A percentile compares a stretch with the other conserved stretches of the same genome.
phyloP scores from a whole-genome alignment of 2,888 invertebrate genomes.

The Zonitis immaculata region DNA sequence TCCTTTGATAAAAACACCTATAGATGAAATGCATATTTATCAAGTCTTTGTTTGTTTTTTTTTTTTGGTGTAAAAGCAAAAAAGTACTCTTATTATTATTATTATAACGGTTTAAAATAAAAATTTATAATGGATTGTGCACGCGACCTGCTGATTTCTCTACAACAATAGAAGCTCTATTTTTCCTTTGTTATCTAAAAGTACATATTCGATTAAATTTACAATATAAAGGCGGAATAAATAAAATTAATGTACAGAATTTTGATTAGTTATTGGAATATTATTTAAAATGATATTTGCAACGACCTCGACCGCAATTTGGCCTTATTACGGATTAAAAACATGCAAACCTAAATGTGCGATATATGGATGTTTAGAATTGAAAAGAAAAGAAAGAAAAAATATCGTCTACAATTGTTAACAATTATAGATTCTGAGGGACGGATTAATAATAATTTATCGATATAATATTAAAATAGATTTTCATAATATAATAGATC shows the following conservation, averaged over 20 bases:
- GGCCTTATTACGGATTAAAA: conserved; percentile 26
- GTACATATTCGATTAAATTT: no score
- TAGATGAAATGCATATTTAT: conserved; percentile 23
- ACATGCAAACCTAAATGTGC: conserved; percentile 15
- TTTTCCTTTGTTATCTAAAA: conserved; percentile 1
- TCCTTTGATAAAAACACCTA: conserved; percentile 32
- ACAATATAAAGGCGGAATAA: no score
- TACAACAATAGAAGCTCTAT: conserved; percentile 16
- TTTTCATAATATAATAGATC: not conserved
- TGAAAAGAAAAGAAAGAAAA: no score
- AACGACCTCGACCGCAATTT: conserved; percentile 6
- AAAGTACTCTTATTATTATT: no score
- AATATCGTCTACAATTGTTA: no score
- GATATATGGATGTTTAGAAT: no score
- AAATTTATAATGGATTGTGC: conserved; percentile 24
- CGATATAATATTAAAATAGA: not conserved
- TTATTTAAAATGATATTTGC: not conserved
- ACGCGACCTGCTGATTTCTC: conserved; percentile 17
- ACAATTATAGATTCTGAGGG: not conserved
- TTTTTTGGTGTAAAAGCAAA: not conserved
- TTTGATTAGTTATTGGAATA: not conserved
- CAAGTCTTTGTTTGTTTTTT: conserved; percentile 15
- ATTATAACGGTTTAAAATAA: not conserved
- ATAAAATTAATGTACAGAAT: no score
- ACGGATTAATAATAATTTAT: not conserved